Evolutionary conservation across 2,888 invertebrate genomes (phyloP), one percentile per base, ranked within the genome.

Genomic region (Lochmaea crataegi): DNA sequence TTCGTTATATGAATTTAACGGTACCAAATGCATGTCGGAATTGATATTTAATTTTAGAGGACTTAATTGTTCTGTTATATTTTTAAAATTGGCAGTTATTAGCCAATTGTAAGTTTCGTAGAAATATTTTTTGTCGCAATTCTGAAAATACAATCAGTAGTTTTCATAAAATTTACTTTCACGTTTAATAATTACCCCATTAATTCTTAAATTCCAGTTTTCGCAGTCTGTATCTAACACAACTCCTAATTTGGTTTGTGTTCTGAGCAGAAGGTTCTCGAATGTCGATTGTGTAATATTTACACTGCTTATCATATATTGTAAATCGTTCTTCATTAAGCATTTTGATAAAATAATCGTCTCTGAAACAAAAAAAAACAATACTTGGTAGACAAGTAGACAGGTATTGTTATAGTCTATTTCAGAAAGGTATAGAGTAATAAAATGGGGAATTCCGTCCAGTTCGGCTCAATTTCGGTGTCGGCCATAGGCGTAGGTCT

Each of bases 21-120:
- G 72, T 6, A 86, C 84, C 5, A 89, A 77, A 14, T 84, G 86
- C 5, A 90, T 82, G 79, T 90, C 89, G 0, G 89, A 88, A 79
- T 89, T 86, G 1, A 89, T 83, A 79, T 88, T 88, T 22, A 89
- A 79, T 3, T 86, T 85, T 69, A 86, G 85, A 9, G 79, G 76
- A 10, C 85, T 82, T n/a, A 90, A 81, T 51, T 77, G 75, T n/a
- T 83, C 72, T 1, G 77, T 72, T 7, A 85, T 85, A 56, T 78
- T 75, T 16, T 77, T 63, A 12, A 67, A 68, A 22, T 45, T 63
- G 1, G 87, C 83, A 2, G 85, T 75, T 32, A 89, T 78, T 2
- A 89, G 75, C 88, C 89, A 89, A 2, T 83, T 82, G 72, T 85
- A 85, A 2, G 84, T 84, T 72, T 81, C 84, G 72, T 77, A 81